Conservation (phyloP, 2,797 vertebrate species). For the Myioborus melanocephalus region DNA sequence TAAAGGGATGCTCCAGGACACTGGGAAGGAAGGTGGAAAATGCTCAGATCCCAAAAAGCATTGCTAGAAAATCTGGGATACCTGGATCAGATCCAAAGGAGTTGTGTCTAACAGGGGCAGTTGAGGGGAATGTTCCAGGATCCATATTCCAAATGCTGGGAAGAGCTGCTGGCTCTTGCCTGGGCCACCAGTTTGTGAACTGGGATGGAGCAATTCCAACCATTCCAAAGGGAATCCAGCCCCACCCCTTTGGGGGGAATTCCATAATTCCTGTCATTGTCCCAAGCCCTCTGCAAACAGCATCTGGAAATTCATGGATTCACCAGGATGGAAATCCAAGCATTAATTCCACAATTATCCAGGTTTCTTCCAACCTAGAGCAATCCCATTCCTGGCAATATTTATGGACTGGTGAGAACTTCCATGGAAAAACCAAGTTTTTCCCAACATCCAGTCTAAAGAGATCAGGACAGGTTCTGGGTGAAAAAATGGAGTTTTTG, state of each 20-base stretch:
- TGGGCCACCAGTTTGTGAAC: not conserved
- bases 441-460: not conserved
- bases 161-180: not conserved
- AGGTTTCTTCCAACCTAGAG: not conserved
- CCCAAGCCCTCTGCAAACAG: not conserved
- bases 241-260: not conserved
- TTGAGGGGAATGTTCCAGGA: not conserved
- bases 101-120: not conserved
- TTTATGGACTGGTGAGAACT: not conserved
- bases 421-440: not conserved
- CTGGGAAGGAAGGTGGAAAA: accelerated
- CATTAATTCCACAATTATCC: not conserved
- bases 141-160: not conserved
- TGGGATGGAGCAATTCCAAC: not conserved
- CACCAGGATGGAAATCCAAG: not conserved
- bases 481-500: not conserved
- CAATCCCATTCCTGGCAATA: not conserved
- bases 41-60: not conserved
- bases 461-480: not conserved
- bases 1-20: not conserved
- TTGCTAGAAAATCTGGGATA: not conserved
- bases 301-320: not conserved
- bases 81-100: not conserved
- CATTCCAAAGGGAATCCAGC: not conserved
- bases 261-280: not conserved